Evolutionary conservation across 2,113 vertebrate genomes (phyloP).

Genomic region (Poecilia latipinna): DNA sequence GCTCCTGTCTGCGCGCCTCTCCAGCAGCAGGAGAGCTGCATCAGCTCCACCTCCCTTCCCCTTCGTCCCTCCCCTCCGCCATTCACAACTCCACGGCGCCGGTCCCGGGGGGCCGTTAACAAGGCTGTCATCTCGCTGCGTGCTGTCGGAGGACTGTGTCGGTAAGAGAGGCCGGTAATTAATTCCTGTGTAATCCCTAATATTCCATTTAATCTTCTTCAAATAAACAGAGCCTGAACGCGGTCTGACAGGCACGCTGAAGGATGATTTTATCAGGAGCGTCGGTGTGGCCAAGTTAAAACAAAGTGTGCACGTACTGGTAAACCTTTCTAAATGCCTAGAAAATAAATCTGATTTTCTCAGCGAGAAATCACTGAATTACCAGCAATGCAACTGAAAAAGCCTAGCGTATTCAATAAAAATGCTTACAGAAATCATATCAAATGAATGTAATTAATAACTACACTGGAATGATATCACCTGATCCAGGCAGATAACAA

Average conservation of each 20-base stretch:
- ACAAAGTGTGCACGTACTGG: not conserved
- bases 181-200: not conserved
- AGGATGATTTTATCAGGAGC: not conserved
- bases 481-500: not conserved
- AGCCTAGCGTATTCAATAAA: no score
- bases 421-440: no score
- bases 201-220: no score
- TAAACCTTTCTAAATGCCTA: no score
- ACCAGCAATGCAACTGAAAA: no score
- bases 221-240: not conserved
- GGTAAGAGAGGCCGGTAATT: constrained; percentile 3
- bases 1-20: constrained; percentile 41
- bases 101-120: constrained; percentile 22
- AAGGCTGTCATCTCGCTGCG: constrained; percentile 3
- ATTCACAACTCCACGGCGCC: constrained; percentile 44
- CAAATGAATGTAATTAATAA: not conserved
- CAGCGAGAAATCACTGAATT: no score
- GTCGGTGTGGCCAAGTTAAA: not conserved
- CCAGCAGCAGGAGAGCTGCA: constrained; percentile 15
- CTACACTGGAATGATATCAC: not conserved
- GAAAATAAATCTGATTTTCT: no score
- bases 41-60: not conserved
- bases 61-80: constrained; percentile 14
- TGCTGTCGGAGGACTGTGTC: not conserved
- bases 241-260: not conserved